Percentiles rank a stretch among this genome's conserved stretches.
phyloP scores from a whole-genome alignment of 2,797 vertebrate genomes.

The Sylvilagus floridanus region DNA sequence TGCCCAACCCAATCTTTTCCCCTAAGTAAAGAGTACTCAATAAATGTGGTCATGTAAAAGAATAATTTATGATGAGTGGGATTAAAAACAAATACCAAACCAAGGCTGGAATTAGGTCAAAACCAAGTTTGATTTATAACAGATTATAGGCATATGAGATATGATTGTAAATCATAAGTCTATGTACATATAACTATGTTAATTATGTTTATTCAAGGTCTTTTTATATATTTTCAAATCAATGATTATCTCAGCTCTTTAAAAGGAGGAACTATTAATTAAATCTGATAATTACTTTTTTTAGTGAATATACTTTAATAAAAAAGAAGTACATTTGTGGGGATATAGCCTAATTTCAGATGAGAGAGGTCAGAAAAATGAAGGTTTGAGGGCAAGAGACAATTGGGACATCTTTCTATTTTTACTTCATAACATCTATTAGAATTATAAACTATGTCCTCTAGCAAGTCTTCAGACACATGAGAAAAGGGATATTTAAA shows the following conservation, averaged over 20 bases:
- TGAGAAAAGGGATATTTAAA: neutral
- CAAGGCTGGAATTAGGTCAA: constrained; percentile 74
- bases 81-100: constrained; percentile 72
- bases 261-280: constrained; percentile 64
- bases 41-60: constrained; percentile 74
- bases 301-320: constrained; percentile 66
- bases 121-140: constrained; percentile 68
- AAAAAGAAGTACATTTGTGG: constrained; percentile 43
- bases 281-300: constrained; percentile 67
- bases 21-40: constrained; percentile 70
- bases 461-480: constrained; percentile 43
- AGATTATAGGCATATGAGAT: neutral
- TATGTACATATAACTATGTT: constrained; percentile 4
- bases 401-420: constrained; percentile 52
- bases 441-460: constrained; percentile 35
- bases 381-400: constrained; percentile 57
- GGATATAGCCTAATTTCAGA: constrained; percentile 63
- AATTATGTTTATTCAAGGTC: constrained; percentile 54
- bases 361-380: constrained; percentile 70
- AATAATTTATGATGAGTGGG: constrained; percentile 69
- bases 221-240: constrained; percentile 55
- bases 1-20: constrained; percentile 40
- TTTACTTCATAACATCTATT: constrained; percentile 38
- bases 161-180: constrained; percentile 52
- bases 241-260: constrained; percentile 22